These are phyloP conservation scores for Abscondita cerata DNA, from an alignment of 2,888 invertebrate species.

Conservation along the genomic window DNA sequence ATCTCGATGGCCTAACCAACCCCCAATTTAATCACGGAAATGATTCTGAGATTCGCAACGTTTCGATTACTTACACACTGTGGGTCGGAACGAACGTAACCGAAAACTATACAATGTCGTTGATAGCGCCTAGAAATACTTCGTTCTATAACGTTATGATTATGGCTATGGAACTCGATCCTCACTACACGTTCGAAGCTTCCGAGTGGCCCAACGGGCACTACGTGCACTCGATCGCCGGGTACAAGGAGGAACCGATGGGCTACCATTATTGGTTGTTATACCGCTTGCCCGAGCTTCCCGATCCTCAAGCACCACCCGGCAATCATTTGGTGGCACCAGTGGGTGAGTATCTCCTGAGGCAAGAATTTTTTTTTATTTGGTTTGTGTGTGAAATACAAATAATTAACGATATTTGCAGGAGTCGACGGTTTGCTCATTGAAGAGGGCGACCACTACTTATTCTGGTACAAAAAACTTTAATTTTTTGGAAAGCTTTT, in stretches of 20 bases:
- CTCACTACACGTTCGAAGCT: conserved; percentile 67
- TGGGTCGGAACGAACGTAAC: conserved; percentile 90
- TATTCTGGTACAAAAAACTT: conserved; percentile 93
- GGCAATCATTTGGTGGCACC: conserved; percentile 88
- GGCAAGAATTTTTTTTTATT: background rate
- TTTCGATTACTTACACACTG: conserved; percentile 82
- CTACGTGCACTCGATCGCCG: conserved; percentile 86
- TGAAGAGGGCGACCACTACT: conserved; percentile 86
- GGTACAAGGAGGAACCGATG: conserved; percentile 80
- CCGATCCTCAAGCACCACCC: conserved; percentile 81
- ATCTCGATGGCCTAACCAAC: conserved; percentile 55
- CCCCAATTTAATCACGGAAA: conserved; percentile 57
- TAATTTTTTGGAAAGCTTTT: conserved; percentile 58
- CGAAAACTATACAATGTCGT: conserved; percentile 78
- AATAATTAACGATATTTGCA: conserved; percentile 58
- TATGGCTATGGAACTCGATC: conserved; percentile 81
- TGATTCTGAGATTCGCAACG: conserved; percentile 71
- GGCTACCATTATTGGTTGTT: conserved; percentile 90
- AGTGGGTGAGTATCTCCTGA: conserved; percentile 68
- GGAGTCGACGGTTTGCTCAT: conserved; percentile 88
- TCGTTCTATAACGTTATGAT: conserved; percentile 74
- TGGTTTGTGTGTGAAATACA: background rate
- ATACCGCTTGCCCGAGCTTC: conserved; percentile 80
- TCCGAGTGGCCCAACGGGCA: conserved; percentile 93
- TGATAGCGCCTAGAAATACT: conserved; percentile 76